These are phyloP conservation scores for Panthera leo DNA, from an alignment of 2,113 vertebrate genomes.

Conservation along the genomic window DNA sequence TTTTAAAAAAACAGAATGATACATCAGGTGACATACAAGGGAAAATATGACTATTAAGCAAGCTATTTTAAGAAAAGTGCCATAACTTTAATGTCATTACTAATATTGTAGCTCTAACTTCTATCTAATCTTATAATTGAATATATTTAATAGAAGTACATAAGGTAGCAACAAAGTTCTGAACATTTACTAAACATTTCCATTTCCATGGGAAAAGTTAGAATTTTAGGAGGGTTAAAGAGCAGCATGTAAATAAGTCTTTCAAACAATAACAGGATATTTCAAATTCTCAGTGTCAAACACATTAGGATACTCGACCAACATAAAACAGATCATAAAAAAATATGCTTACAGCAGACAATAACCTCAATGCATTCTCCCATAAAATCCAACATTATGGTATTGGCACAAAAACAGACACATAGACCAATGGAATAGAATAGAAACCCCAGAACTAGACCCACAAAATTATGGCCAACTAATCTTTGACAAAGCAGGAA, in stretches of 20 bases:
- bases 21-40: constrained; percentile 14
- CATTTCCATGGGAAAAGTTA: constrained; percentile 5
- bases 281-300: constrained; percentile 57
- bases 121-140: neutral
- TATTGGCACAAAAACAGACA: no score
- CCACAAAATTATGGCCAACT: no score
- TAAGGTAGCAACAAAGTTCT: neutral
- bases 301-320: constrained; percentile 10
- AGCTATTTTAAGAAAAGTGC: constrained; percentile 6
- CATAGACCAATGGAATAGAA: no score
- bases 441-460: no score
- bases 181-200: constrained; percentile 42
- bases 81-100: constrained; percentile 41
- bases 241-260: neutral
- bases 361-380: neutral
- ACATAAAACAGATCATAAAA: constrained; percentile 41
- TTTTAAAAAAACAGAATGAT: neutral
- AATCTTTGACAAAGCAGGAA: no score
- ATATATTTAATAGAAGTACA: constrained; percentile 20
- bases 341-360: constrained; percentile 17
- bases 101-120: neutral
- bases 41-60: neutral
- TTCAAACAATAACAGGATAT: constrained; percentile 51
- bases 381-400: neutral
- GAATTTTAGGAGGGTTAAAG: neutral